These are phyloP conservation scores for Polyommatus icarus DNA, from an alignment of 2,888 invertebrate genomes.

Conservation along the genomic window DNA sequence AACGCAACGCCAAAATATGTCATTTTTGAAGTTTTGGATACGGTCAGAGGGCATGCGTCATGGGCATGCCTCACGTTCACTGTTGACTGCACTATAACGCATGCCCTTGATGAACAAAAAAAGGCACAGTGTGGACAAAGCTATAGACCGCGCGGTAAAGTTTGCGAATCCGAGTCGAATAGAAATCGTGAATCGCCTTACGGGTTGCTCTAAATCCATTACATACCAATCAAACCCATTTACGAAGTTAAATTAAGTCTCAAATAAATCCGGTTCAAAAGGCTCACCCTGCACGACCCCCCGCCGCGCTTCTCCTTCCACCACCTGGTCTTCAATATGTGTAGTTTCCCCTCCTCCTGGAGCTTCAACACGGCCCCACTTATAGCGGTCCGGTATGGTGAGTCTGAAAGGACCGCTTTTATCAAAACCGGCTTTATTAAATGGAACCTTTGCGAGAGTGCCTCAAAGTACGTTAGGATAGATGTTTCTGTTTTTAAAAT, in stretches of 20 bases:
- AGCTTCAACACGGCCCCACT: slow-evolving; percentile 96
- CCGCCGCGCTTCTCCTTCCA: slow-evolving; percentile 97
- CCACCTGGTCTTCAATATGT: slow-evolving; percentile 97
- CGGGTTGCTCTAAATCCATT: neutral
- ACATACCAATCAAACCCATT: no score
- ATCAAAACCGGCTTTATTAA: slow-evolving; percentile 18
- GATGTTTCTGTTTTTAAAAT: neutral
- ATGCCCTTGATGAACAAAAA: no score
- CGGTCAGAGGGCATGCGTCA: no score
- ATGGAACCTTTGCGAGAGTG: slow-evolving; percentile 9
- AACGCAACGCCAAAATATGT: no score
- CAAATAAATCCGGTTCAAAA: neutral
- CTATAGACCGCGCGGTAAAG: no score
- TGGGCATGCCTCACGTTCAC: no score
- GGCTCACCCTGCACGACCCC: slow-evolving; percentile 87
- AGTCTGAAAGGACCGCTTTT: slow-evolving; percentile 81
- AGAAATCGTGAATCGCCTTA: no score
- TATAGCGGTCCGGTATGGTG: slow-evolving; percentile 95
- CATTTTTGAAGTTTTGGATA: no score
- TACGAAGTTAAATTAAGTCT: slow-evolving; percentile 3
- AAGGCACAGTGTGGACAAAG: no score
- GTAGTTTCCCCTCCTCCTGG: slow-evolving; percentile 96
- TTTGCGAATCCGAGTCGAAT: no score
- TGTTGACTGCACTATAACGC: no score
- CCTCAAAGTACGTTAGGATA: neutral